These are phyloP conservation scores for Camponotus floridanus DNA, from an alignment of 1,140 invertebrate genomes.

Conservation along the genomic window DNA sequence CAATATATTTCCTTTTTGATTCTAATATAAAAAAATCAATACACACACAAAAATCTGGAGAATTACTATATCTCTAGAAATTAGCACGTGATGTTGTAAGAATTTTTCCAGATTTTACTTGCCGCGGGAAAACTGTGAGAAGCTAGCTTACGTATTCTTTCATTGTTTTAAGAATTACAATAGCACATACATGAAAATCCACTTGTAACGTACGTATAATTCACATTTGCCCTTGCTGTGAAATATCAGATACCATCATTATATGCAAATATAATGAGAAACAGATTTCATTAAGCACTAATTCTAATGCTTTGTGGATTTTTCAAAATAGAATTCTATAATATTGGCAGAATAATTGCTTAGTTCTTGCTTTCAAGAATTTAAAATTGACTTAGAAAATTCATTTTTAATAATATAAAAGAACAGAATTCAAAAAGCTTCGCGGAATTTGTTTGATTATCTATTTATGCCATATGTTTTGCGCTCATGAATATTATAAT, in stretches of 20 bases:
- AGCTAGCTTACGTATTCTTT: conserved; percentile 35
- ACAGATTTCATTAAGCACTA: conserved; percentile 1
- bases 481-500: conserved; percentile 11
- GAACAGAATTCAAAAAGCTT: conserved; percentile 7
- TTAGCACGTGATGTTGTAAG: conserved; percentile 19
- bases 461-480: background rate
- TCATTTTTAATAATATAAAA: background rate
- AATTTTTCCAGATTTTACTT: conserved; percentile 41
- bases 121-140: conserved; percentile 31
- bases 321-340: background rate
- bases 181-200: background rate
- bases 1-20: background rate
- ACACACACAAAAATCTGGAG: background rate
- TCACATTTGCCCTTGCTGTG: conserved; percentile 48
- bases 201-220: conserved; percentile 10
- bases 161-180: conserved; percentile 52
- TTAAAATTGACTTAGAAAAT: background rate
- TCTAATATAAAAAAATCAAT: background rate
- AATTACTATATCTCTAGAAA: conserved; percentile 20
- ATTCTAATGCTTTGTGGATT: background rate
- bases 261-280: conserved; percentile 21
- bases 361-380: background rate
- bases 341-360: background rate
- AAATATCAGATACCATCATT: conserved; percentile 31
- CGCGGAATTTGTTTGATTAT: background rate